Evolutionary conservation across 2,113 vertebrate genomes (phyloP).

Genomic region (Elephantulus edwardii): DNA sequence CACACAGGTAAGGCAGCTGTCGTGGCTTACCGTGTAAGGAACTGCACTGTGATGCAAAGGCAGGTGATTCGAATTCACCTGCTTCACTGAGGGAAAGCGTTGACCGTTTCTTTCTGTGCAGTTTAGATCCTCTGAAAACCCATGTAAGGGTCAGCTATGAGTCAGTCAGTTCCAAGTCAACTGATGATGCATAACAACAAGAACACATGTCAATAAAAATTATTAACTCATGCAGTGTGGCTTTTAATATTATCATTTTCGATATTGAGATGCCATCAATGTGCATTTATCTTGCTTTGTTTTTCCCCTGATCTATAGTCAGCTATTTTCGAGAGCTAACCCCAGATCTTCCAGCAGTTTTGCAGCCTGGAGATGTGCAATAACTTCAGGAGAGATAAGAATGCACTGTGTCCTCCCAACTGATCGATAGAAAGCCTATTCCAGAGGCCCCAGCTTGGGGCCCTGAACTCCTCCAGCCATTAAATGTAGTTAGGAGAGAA

Average conservation of each 20-base stretch:
- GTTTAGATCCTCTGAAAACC: no score
- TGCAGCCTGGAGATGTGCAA: background rate
- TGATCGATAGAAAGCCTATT: background rate
- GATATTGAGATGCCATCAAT: background rate
- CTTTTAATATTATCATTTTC: constrained; percentile 13
- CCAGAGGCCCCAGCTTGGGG: background rate
- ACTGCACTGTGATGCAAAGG: no score
- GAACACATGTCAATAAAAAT: no score
- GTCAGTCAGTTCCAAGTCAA: no score
- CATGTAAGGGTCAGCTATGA: no score
- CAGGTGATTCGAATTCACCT: no score
- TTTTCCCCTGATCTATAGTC: background rate
- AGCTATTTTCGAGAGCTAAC: background rate
- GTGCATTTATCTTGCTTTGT: background rate
- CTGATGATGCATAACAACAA: no score
- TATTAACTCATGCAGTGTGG: no score
- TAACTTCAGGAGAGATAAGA: constrained; percentile 5
- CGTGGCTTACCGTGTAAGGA: no score
- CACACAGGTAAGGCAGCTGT: no score
- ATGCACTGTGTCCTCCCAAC: background rate
- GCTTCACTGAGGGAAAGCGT: no score
- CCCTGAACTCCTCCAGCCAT: background rate
- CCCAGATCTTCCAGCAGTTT: background rate
- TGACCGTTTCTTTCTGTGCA: no score
- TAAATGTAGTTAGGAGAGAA: background rate